Evolutionary conservation across 2,888 invertebrate genomes (phyloP).

Genomic region (Drosophila anceps): DNA sequence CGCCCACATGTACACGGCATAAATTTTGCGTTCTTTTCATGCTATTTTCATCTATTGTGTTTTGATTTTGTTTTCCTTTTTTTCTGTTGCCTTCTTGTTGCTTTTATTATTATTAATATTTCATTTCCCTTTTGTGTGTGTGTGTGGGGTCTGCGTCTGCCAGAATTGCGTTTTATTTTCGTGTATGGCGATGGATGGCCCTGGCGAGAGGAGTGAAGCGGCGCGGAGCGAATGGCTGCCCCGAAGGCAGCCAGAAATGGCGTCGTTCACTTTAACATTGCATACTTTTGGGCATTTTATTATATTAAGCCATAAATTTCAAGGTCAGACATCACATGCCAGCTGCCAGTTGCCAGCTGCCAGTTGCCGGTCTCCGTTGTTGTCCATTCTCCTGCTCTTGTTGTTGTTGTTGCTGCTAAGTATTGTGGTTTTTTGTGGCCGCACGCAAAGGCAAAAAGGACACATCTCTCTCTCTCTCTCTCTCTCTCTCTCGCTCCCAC

Average conservation of each 20-base stretch:
- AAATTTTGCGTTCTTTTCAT: constrained; percentile 23
- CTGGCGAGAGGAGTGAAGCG: not conserved
- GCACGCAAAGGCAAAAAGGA: constrained; percentile 60
- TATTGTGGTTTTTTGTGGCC: constrained; percentile 39
- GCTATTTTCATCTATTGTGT: constrained; percentile 50
- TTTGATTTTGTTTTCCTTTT: constrained; percentile 47
- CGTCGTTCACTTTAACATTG: constrained; percentile 62
- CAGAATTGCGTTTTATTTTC: constrained; percentile 68
- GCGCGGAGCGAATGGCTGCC: constrained; percentile 31
- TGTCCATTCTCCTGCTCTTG: constrained; percentile 18
- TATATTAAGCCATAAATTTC: constrained; percentile 79
- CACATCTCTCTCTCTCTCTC: constrained; percentile 18
- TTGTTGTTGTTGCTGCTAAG: constrained; percentile 19
- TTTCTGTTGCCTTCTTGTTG: constrained; percentile 51
- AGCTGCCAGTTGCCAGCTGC: constrained; percentile 59
- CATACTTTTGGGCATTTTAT: constrained; percentile 62
- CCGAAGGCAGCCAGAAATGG: constrained; percentile 57
- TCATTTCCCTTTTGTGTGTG: constrained; percentile 56
- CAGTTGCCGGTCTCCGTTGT: constrained; percentile 37
- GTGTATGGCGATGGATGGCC: constrained; percentile 1
- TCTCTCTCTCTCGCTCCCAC: not conserved
- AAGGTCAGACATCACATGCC: constrained; percentile 73
- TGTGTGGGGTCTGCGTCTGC: constrained; percentile 10
- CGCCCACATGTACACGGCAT: not conserved
- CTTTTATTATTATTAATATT: constrained; percentile 77